phyloP scores from a whole-genome alignment of 2,113 vertebrate species.

The Dasyprocta punctata region DNA sequence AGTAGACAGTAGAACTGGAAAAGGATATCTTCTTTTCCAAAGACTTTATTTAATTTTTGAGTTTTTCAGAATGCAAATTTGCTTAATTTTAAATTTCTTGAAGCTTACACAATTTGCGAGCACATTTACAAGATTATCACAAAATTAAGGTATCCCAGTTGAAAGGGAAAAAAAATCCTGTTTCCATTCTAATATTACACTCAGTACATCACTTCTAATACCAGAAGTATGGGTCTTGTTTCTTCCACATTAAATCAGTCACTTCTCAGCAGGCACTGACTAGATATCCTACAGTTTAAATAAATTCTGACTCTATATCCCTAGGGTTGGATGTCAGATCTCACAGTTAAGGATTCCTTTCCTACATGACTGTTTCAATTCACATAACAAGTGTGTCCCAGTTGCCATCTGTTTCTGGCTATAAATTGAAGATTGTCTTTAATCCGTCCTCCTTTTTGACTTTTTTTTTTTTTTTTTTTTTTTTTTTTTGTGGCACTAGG shows the following conservation, averaged over 20 bases:
- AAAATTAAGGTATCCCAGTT: constrained; percentile 31
- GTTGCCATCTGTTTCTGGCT: background rate
- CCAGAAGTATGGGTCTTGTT: background rate
- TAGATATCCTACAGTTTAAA: background rate
- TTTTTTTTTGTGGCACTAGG: too few species aligned
- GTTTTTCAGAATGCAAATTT: constrained; percentile 7
- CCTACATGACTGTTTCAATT: background rate
- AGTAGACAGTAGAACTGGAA: background rate
- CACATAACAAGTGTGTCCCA: background rate
- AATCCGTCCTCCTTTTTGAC: background rate
- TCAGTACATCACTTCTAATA: background rate
- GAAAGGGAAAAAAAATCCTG: background rate
- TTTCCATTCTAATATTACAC: background rate
- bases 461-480: too few species aligned
- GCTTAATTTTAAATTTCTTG: background rate
- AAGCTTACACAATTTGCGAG: background rate
- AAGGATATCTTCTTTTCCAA: background rate
- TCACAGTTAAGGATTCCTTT: background rate
- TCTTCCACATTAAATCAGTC: background rate
- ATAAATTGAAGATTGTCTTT: background rate
- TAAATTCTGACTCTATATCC: background rate
- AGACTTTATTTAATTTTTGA: background rate
- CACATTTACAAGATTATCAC: background rate
- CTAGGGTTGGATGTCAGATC: background rate
- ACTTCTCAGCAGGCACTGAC: background rate